phyloP scores from a whole-genome alignment of 2,888 invertebrate genomes.

The Onchidella celtica region DNA sequence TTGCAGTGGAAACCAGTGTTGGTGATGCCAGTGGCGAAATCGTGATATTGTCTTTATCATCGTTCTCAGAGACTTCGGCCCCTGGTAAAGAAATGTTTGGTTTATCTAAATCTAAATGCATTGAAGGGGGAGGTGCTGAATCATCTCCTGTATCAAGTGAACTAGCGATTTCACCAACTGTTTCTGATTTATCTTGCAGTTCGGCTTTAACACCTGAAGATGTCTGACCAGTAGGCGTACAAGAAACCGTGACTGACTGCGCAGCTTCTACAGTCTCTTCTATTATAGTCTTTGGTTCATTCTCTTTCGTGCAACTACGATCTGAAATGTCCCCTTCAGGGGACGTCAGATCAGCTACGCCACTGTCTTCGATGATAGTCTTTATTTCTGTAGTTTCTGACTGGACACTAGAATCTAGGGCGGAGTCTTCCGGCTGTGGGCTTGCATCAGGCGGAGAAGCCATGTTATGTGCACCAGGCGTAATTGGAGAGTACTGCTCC shows the following conservation, averaged over 20 bases:
- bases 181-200: too few species aligned
- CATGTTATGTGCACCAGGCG: background rate
- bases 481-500: constrained; percentile 27
- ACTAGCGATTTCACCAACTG: too few species aligned
- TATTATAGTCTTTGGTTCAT: background rate
- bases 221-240: too few species aligned
- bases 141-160: too few species aligned
- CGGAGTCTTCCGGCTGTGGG: background rate
- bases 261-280: background rate
- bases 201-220: too few species aligned
- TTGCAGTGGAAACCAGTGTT: constrained; percentile 36
- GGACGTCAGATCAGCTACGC: background rate
- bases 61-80: too few species aligned
- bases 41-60: too few species aligned
- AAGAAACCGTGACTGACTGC: too few species aligned
- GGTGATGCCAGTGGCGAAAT: constrained; percentile 8
- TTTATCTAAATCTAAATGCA: too few species aligned
- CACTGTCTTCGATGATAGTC: background rate
- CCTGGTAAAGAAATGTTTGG: too few species aligned
- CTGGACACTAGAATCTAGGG: background rate
- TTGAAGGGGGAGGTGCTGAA: too few species aligned
- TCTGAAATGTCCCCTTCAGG: background rate
- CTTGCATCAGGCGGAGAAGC: background rate
- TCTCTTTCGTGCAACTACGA: background rate
- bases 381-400: background rate